A percentile compares a stretch with the other conserved stretches of the same genome.
phyloP scores from a whole-genome alignment of 2,113 vertebrate species.

The Anhinga rufa region DNA sequence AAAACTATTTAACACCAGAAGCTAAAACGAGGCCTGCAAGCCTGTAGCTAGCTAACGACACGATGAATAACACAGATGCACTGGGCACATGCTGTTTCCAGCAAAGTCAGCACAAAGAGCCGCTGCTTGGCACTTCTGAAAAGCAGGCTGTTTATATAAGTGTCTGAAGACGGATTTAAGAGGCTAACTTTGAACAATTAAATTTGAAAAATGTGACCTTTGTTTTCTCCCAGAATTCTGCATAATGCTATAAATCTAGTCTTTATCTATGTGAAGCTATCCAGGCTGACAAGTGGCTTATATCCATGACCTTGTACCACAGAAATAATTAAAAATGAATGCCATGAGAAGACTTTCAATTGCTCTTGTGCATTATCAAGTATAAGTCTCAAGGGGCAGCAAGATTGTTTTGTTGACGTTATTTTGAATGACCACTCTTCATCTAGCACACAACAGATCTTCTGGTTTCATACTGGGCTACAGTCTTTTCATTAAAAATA shows the following conservation, averaged over 20 bases:
- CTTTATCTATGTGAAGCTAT: slow-evolving; percentile 47
- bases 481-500: not conserved
- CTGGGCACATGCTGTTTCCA: not conserved
- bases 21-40: not conserved
- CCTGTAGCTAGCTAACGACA: not conserved
- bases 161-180: not conserved
- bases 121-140: not conserved
- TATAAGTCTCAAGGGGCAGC: not conserved
- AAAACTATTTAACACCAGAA: not conserved
- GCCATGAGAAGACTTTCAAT: slow-evolving; percentile 46
- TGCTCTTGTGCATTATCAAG: slow-evolving; percentile 36
- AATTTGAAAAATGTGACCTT: slow-evolving; percentile 43
- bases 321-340: slow-evolving; percentile 59
- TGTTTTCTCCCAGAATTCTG: slow-evolving; percentile 29
- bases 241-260: not conserved
- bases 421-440: not conserved
- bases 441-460: not conserved
- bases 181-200: not conserved
- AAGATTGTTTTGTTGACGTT: not conserved
- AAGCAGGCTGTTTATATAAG: not conserved
- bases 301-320: slow-evolving; percentile 28
- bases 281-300: slow-evolving; percentile 46
- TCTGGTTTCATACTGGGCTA: not conserved
- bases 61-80: accelerated
- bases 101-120: not conserved